Percentiles rank a stretch among this genome's conserved stretches.
phyloP scores from a whole-genome alignment of 1,140 invertebrate species.

The Leptinotarsa texana region DNA sequence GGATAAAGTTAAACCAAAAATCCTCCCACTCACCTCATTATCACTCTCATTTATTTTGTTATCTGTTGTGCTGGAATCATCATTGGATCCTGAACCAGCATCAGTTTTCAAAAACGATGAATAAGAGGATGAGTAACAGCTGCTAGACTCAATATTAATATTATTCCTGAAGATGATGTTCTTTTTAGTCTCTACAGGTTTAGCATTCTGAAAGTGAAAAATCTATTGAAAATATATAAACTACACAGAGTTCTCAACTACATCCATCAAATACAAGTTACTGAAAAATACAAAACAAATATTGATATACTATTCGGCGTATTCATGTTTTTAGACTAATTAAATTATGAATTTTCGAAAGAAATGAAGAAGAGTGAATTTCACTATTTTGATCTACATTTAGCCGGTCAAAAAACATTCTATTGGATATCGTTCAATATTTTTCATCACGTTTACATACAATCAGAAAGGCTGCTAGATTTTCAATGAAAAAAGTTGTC shows the following conservation, averaged over 20 bases:
- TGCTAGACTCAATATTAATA: constrained; percentile 54
- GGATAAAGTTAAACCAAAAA: too few species aligned
- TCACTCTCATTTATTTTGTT: constrained; percentile 43
- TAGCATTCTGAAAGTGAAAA: constrained; percentile 33
- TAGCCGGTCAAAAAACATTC: background rate
- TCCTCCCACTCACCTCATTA: constrained; percentile 41
- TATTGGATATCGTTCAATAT: background rate
- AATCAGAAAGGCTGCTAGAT: too few species aligned
- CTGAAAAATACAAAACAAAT: background rate
- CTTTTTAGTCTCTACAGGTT: constrained; percentile 9
- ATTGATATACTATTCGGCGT: background rate
- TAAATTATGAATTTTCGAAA: too few species aligned
- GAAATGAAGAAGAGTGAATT: too few species aligned
- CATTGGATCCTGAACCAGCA: constrained; percentile 52
- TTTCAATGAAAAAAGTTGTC: too few species aligned
- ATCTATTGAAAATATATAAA: background rate
- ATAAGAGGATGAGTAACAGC: constrained; percentile 61
- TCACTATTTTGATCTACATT: background rate
- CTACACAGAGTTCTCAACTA: background rate
- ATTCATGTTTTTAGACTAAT: too few species aligned
- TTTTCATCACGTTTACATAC: too few species aligned
- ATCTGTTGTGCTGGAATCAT: constrained; percentile 48
- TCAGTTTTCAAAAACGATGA: constrained; percentile 63
- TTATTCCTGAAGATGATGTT: constrained; percentile 23
- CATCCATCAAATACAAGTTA: background rate